Evolutionary conservation across 2,113 vertebrate species (phyloP).

Genomic region (Antechinus stuartii): DNA sequence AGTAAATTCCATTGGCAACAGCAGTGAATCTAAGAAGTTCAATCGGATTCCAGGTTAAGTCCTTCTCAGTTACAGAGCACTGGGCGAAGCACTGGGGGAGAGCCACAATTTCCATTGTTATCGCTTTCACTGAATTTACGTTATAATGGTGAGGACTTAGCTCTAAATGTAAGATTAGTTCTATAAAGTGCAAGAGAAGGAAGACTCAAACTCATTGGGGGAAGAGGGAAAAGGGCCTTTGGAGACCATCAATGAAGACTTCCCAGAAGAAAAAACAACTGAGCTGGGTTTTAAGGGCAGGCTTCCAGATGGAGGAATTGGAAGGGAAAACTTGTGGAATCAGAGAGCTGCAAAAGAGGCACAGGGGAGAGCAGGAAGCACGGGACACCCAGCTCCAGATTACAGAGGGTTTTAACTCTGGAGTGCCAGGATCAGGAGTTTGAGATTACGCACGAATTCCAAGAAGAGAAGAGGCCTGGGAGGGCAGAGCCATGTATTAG

Average conservation of each 20-base stretch:
- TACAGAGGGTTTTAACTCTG: background rate
- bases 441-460: background rate
- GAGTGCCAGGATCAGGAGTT: background rate
- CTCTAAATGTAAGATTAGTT: too few species aligned
- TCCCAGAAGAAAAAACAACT: background rate
- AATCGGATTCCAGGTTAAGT: background rate
- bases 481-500: background rate
- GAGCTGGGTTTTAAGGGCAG: background rate
- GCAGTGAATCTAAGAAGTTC: background rate
- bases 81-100: rapidly evolving
- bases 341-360: too few species aligned
- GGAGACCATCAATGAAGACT: too few species aligned
- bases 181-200: too few species aligned
- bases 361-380: too few species aligned
- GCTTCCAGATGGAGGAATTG: background rate
- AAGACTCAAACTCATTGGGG: too few species aligned
- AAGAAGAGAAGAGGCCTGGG: background rate
- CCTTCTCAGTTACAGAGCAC: background rate
- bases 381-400: rapidly evolving
- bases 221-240: too few species aligned
- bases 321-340: too few species aligned
- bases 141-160: too few species aligned
- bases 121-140: background rate
- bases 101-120: background rate
- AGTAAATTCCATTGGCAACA: too few species aligned